Base-by-base conservation (phyloP, 2,797 vertebrate species). In the Emys orbicularis region DNA sequence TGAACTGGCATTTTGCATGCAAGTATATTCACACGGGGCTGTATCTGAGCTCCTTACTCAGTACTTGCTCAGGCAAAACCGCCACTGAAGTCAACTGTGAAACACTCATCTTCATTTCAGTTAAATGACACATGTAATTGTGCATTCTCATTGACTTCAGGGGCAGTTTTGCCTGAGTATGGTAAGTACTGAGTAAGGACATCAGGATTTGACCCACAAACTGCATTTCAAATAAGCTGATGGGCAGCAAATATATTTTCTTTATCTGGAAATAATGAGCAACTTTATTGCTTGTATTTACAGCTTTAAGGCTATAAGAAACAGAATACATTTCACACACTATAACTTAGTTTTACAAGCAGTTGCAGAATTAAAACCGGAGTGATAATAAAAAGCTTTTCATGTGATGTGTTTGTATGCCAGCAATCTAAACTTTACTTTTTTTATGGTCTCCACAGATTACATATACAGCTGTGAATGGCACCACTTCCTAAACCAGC, bases 121-220 rank as follows among this genome's bases (percentile, higher is more conserved):
- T 81, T 86, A 94, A 95, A 91, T 61, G 54, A 34, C 79, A 90
- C 90, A 90, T 79, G 2, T 86, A 91, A 93, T 37, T 92, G 82
- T 50, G 19, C 37, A 49, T 90, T 92, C 72, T 84, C 37, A 84
- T 44, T 29, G 53, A 86, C 65, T 92, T 68, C 57, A 65, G 19
- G 2, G 44, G 79, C 50, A 93, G 37, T 31, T 84, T 92, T 90
- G 54, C 65, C 82, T 10, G 34, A 92, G 59, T 31, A 91, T 77
- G 61, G 3, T 3, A 8, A 74, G 6, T 57, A 88, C 72, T 95
- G 56, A 94, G 80, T 93, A 52, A 47, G 49, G 57, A 11, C 65
- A 83, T 90, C 80, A 81, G 87, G 74, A 90, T 94, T 41, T 94
- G 84, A 95, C 25, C 50, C 89, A 91, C n/a, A 91, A 90, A 91